These are phyloP conservation scores for Spisula subtruncata DNA, from an alignment of 2,888 invertebrate genomes.

Conservation along the genomic window DNA sequence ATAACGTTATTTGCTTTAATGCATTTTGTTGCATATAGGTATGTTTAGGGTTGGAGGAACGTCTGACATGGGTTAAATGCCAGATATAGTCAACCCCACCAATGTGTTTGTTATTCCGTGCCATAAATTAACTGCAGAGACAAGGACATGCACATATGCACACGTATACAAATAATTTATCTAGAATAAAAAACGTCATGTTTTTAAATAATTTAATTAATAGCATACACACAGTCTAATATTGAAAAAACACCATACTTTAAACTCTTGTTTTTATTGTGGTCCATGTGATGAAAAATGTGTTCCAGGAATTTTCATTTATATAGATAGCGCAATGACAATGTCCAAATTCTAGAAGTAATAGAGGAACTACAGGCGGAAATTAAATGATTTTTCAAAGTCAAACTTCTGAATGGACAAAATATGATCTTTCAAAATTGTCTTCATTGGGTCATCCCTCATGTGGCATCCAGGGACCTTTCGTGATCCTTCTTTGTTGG, in stretches of 20 bases:
- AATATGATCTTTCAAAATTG: slow-evolving; percentile 3
- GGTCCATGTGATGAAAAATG: not conserved
- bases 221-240: not conserved
- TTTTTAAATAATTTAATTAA: not conserved
- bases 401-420: not conserved
- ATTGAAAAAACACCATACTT: not conserved
- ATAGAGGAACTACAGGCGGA: not conserved
- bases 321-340: not conserved
- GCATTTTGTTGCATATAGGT: no score
- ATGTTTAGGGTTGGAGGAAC: no score
- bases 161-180: no score
- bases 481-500: not conserved
- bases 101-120: no score
- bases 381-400: not conserved
- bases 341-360: not conserved
- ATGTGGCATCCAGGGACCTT: not conserved
- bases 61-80: no score
- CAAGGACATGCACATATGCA: no score
- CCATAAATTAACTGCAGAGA: no score
- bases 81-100: no score
- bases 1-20: no score
- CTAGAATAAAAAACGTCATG: not conserved
- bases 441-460: not conserved
- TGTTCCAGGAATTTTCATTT: not conserved
- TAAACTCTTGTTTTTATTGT: not conserved